Conservation (phyloP, 2,888 invertebrate species). For the Conus canariensis region DNA sequence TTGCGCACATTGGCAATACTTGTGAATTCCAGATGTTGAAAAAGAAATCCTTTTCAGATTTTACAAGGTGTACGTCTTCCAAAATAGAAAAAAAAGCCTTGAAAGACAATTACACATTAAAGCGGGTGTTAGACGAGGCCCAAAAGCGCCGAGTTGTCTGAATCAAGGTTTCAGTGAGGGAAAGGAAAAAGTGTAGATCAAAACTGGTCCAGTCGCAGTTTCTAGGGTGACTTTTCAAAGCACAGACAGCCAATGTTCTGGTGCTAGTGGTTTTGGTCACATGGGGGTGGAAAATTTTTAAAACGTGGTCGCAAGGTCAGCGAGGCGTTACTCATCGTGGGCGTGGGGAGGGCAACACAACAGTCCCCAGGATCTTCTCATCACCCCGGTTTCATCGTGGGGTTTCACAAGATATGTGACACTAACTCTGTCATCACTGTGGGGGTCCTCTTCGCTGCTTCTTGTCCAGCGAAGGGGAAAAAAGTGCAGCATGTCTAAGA, state of each 20-base stretch:
- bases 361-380: not conserved
- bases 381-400: not conserved
- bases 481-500: constrained; percentile 71
- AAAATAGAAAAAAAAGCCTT: no score
- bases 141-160: not conserved
- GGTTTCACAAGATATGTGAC: not conserved
- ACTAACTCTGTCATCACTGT: not conserved
- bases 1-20: not conserved
- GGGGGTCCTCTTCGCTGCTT: not conserved
- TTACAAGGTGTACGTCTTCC: no score
- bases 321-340: not conserved
- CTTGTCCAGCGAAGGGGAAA: not conserved
- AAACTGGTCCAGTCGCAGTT: not conserved
- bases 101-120: no score
- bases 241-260: not conserved
- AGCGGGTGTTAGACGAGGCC: not conserved
- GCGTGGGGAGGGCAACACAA: not conserved
- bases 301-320: not conserved
- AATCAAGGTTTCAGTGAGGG: not conserved
- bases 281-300: not conserved
- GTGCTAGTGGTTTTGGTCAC: not conserved
- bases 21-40: not conserved
- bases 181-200: not conserved
- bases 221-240: not conserved
- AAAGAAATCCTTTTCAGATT: no score